phyloP scores from a whole-genome alignment of 2,113 vertebrate genomes.

The Oreochromis niloticus region DNA sequence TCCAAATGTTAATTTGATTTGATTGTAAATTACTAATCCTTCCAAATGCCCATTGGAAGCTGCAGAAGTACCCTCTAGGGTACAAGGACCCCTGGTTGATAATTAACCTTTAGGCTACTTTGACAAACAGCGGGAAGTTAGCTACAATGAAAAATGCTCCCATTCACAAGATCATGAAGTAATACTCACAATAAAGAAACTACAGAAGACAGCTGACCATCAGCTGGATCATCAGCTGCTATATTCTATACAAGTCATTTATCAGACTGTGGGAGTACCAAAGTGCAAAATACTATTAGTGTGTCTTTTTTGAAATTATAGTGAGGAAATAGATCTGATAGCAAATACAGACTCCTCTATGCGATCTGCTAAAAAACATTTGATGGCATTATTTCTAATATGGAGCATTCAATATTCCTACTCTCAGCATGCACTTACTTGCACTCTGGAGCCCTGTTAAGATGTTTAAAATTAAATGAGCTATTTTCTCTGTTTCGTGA shows the following conservation, averaged over 20 bases:
- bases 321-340: not conserved
- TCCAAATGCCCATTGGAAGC: not conserved
- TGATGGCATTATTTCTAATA: not conserved
- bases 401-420: not conserved
- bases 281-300: not conserved
- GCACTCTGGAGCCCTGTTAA: not conserved
- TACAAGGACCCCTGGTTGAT: not conserved
- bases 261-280: not conserved
- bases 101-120: not conserved
- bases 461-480: constrained; percentile 13
- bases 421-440: not conserved
- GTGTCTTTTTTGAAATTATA: not conserved
- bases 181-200: not conserved
- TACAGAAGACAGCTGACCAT: not conserved
- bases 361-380: not conserved
- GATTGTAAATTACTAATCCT: not conserved
- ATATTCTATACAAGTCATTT: not conserved
- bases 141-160: not conserved
- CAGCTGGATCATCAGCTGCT: not conserved
- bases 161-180: not conserved
- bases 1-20: not conserved
- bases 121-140: not conserved
- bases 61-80: not conserved
- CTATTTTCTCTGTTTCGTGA: not conserved
- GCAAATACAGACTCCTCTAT: not conserved